A percentile compares a stretch with the other conserved stretches of the same genome.
phyloP scores from a whole-genome alignment of 2,113 vertebrate species.

The Chionis minor region DNA sequence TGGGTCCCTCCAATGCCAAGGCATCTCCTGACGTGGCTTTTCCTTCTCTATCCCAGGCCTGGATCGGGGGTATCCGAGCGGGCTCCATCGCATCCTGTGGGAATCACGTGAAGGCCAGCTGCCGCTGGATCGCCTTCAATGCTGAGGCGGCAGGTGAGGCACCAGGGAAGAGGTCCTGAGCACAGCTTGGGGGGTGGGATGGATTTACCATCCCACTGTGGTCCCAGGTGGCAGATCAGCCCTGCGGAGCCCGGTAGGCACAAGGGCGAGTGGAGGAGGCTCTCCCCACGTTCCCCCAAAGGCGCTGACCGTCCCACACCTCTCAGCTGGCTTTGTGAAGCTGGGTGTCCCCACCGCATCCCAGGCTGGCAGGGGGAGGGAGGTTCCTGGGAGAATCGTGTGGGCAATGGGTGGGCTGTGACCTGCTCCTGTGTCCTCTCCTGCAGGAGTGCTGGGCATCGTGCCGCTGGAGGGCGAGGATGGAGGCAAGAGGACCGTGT shows the following conservation, averaged over 20 bases:
- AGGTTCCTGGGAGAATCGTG: not conserved
- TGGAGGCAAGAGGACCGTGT: constrained; percentile 77
- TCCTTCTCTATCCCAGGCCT: constrained; percentile 75
- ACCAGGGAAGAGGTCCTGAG: not conserved
- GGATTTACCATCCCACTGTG: not conserved
- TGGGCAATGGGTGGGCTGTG: not conserved
- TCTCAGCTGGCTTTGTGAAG: not conserved
- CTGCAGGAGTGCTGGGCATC: constrained; percentile 84
- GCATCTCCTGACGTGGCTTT: not conserved
- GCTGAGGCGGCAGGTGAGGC: constrained; percentile 82
- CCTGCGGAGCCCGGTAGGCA: not conserved
- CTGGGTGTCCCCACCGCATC: fast-evolving
- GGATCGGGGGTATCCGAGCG: constrained; percentile 82
- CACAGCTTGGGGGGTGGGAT: fast-evolving
- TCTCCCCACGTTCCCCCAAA: not conserved
- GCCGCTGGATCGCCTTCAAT: constrained; percentile 83
- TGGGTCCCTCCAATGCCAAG: not conserved
- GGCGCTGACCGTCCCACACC: not conserved
- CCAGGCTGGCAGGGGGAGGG: too few species aligned
- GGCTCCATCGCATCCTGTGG: constrained; percentile 76
- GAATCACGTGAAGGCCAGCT: constrained; percentile 87
- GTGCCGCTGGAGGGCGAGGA: constrained; percentile 77
- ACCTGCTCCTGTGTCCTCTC: not conserved
- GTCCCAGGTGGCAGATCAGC: not conserved
- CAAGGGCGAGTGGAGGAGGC: fast-evolving